Base-by-base conservation (phyloP, 1,140 invertebrate genomes). In the Onthophagus taurus region DNA sequence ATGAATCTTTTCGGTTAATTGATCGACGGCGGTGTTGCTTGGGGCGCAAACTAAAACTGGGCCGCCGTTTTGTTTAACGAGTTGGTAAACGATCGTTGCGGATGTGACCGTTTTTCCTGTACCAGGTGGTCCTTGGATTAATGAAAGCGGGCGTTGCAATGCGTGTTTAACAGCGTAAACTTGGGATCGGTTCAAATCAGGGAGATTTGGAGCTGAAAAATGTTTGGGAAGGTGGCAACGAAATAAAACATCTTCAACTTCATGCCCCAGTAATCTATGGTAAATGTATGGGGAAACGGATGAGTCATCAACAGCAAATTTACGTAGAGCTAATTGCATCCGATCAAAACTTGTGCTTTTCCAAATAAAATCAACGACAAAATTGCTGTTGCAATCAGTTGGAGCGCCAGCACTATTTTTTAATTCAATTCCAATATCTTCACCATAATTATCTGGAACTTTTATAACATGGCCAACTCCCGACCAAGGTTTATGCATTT, bases 31-130 rank as follows among this genome's bases (percentile, higher is more conserved):
- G 7, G 96, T 99, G 61, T 99, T 99, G 13, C 91, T 96, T 0
- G 97, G 97, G 2, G 96, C 96, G 68, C 96, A 99, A 0, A 99
- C 97, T 0, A 99, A 67, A 0, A 99, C 93, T 0, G 94, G 91
- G 2, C 92, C 91, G 4, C 83, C 86, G 51, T 83, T 89, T 60
- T 96, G 90, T 63, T 95, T 89, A 0, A 94, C 93, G 21, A 99
- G 70, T 65, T 99, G 97, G 63, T 97, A 99, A 0, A 99, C 96
- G 55, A 99, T 94, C 0, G 96, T 97, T 0, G 97, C 97, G 5
- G 96, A 99, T 2, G 97, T 99, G 0, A 99, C 96, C 0, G 97
- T 99, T 70, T 99, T 99, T 1, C 96, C 95, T 0, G 95, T 99
- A 19, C 92, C 91, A 3, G 91, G 91, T 0, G 83, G 83, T 1